These are phyloP conservation scores for Andricus grossulariae DNA, from an alignment of 1,140 invertebrate genomes.

Conservation along the genomic window DNA sequence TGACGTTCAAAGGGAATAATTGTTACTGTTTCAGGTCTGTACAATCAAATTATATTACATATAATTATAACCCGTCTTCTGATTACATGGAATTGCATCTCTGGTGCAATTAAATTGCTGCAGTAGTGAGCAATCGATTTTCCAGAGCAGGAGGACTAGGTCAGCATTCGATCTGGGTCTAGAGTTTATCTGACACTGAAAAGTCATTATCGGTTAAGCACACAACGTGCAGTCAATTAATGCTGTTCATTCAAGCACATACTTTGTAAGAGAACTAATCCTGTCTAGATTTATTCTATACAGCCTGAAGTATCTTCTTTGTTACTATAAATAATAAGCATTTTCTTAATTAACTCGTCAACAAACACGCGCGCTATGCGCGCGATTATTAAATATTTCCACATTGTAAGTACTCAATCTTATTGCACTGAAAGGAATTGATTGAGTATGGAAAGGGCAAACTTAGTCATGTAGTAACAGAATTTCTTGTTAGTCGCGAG, in stretches of 20 bases:
- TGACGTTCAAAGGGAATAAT: background rate
- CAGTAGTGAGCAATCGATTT: conserved; percentile 38
- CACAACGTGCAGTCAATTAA: conserved; percentile 11
- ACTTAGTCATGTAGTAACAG: too few species aligned
- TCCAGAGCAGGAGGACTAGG: conserved; percentile 64
- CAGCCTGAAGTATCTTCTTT: background rate
- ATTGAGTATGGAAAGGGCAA: too few species aligned
- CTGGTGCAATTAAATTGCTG: conserved; percentile 9
- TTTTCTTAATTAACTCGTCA: too few species aligned
- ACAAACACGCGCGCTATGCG: too few species aligned
- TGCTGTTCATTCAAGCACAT: background rate
- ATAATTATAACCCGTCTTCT: conserved; percentile 10
- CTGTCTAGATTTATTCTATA: background rate
- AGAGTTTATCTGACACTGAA: conserved; percentile 59
- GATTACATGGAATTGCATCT: conserved; percentile 1
- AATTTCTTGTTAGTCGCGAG: too few species aligned
- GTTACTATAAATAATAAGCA: background rate
- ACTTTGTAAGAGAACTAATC: background rate
- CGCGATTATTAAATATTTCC: too few species aligned
- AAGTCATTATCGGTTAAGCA: conserved; percentile 48
- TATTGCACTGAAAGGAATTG: too few species aligned
- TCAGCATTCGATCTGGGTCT: conserved; percentile 56
- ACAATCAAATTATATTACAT: background rate
- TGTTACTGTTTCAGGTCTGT: background rate
- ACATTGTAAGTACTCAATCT: too few species aligned